These are phyloP conservation scores for Ciconia nigra DNA, from an alignment of 2,797 vertebrate genomes.

Conservation along the genomic window DNA sequence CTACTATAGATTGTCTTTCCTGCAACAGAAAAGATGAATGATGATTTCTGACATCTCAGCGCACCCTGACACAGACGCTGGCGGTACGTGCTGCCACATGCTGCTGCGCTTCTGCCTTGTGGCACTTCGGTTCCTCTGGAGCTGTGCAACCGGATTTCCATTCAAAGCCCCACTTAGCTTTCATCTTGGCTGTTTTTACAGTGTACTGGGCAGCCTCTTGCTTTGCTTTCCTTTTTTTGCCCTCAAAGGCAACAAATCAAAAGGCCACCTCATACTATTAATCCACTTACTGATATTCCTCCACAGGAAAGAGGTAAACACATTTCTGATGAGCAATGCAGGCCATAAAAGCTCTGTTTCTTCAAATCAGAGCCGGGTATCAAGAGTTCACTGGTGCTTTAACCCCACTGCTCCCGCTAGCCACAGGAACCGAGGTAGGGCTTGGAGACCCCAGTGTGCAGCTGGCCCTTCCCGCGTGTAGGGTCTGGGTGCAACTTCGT, in stretches of 20 bases:
- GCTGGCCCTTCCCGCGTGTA: accelerated
- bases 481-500: background rate
- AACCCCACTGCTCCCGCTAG: background rate
- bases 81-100: background rate
- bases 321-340: background rate
- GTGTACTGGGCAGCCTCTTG: background rate
- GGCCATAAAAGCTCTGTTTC: background rate
- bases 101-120: background rate
- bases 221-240: background rate
- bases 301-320: background rate
- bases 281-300: background rate
- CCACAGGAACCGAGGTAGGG: background rate
- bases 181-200: background rate
- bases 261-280: background rate
- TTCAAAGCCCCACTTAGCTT: background rate
- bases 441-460: background rate
- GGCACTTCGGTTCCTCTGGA: background rate
- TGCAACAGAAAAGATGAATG: background rate
- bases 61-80: background rate
- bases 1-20: background rate
- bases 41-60: background rate
- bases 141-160: background rate
- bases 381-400: background rate
- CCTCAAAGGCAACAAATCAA: background rate
- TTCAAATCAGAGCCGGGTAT: background rate